A percentile compares a stretch with the other conserved stretches of the same genome.
phyloP scores from a whole-genome alignment of 23 tunicate genomes.

The Clavelina lepadiformis region DNA sequence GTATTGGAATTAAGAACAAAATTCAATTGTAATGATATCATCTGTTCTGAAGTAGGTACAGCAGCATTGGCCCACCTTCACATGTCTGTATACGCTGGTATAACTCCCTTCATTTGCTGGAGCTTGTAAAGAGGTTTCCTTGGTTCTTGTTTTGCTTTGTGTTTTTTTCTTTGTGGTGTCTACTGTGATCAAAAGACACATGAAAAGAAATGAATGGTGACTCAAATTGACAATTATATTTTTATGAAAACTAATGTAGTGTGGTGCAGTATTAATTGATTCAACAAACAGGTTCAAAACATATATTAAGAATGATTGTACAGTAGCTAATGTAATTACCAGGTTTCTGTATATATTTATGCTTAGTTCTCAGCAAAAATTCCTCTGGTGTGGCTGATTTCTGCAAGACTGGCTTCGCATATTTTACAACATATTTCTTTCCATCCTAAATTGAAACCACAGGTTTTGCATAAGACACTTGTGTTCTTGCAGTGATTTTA shows the following conservation, averaged over 20 bases:
- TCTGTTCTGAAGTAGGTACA: too few relatives aligned
- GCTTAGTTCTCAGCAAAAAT: neutral
- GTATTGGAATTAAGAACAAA: too few relatives aligned
- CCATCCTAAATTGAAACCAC: neutral
- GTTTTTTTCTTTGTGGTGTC: constrained; percentile 1
- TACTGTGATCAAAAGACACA: neutral
- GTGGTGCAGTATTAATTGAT: neutral
- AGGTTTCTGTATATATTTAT: neutral
- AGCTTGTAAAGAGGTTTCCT: neutral
- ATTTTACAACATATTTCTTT: constrained; percentile 1
- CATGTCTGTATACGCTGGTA: too few relatives aligned
- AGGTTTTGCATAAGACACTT: too few relatives aligned
- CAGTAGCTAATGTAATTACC: too few relatives aligned
- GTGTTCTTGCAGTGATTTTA: too few relatives aligned
- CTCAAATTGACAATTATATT: neutral
- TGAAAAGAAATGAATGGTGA: neutral
- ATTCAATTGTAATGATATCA: too few relatives aligned
- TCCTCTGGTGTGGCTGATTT: constrained; percentile 4
- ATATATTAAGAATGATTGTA: too few relatives aligned
- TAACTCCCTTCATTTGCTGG: neutral
- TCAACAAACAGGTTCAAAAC: too few relatives aligned
- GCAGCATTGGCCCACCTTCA: too few relatives aligned
- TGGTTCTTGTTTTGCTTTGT: neutral
- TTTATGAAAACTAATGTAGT: neutral
- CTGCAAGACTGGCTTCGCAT: constrained; percentile 5